Conservation (phyloP, 2,888 invertebrate genomes). For the Caradrina clavipalpis region DNA sequence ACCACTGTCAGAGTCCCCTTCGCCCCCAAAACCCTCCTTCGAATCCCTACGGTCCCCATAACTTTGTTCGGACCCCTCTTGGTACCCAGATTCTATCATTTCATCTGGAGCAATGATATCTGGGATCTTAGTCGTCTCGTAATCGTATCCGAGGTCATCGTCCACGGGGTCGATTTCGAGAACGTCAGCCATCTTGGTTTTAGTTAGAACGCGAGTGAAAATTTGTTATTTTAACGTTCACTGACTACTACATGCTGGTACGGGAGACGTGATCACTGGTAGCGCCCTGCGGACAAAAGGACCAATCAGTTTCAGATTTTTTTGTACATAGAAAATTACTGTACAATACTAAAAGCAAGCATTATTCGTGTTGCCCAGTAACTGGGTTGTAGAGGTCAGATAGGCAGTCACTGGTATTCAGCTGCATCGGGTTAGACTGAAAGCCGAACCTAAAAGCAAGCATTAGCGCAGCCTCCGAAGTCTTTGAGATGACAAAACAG, state of each 20-base stretch:
- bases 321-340: not conserved
- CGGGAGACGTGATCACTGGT: slow-evolving; percentile 76
- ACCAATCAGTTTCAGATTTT: slow-evolving; percentile 1
- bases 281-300: slow-evolving; percentile 81
- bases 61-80: slow-evolving; percentile 87
- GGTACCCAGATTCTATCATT: slow-evolving; percentile 88
- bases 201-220: slow-evolving; percentile 63
- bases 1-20: slow-evolving; percentile 89
- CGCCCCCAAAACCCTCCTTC: slow-evolving; percentile 86
- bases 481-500: not conserved
- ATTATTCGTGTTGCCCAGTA: too few relatives aligned
- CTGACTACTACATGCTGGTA: slow-evolving; percentile 86
- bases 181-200: slow-evolving; percentile 81
- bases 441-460: slow-evolving; percentile 6
- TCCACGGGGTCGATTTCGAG: slow-evolving; percentile 79
- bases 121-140: slow-evolving; percentile 84
- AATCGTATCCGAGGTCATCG: slow-evolving; percentile 84
- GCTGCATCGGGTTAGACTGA: too few relatives aligned
- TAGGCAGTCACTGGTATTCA: too few relatives aligned
- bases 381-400: too few relatives aligned
- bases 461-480: not conserved
- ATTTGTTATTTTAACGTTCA: slow-evolving; percentile 60
- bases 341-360: slow-evolving; percentile 1
- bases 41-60: slow-evolving; percentile 86
- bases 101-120: slow-evolving; percentile 87